Conservation (phyloP, 92 coral and sea anemone species). For the Scolanthus callimorphus region DNA sequence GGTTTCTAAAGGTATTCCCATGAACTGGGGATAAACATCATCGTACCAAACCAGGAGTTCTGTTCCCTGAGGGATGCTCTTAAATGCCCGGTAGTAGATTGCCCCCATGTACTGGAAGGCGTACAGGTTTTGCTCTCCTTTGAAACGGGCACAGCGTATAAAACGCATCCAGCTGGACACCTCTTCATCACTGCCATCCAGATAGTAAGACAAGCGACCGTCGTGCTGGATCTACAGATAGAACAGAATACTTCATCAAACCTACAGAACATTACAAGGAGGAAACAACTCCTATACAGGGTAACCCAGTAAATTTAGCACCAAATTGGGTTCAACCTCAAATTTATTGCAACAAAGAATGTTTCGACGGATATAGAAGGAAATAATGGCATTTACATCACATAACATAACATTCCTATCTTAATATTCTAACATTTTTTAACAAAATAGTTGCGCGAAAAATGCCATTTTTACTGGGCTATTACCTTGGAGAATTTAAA, state of each 20-base stretch:
- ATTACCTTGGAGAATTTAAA: no score
- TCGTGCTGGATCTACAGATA: not conserved
- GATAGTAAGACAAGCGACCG: conserved; percentile 52
- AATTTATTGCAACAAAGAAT: no score
- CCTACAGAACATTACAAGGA: not conserved
- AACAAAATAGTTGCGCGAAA: no score
- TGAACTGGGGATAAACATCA: conserved; percentile 72
- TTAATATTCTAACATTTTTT: not conserved
- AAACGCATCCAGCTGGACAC: conserved; percentile 97
- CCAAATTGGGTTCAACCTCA: no score
- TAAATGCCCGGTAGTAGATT: conserved; percentile 92
- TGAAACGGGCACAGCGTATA: conserved; percentile 91
- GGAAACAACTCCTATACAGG: not conserved
- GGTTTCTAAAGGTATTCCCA: conserved; percentile 82
- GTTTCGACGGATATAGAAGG: no score
- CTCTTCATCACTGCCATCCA: conserved; percentile 90
- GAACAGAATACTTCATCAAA: not conserved
- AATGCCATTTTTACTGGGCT: no score
- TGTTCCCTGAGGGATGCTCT: conserved; percentile 73
- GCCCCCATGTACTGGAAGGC: conserved; percentile 88
- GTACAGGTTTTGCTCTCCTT: conserved; percentile 81
- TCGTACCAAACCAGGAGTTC: conserved; percentile 98
- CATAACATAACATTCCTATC: no score
- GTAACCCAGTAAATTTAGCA: no score
- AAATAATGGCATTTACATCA: no score